Base-by-base conservation (phyloP, 1,140 invertebrate species). In the Metopolophium dirhodum region DNA sequence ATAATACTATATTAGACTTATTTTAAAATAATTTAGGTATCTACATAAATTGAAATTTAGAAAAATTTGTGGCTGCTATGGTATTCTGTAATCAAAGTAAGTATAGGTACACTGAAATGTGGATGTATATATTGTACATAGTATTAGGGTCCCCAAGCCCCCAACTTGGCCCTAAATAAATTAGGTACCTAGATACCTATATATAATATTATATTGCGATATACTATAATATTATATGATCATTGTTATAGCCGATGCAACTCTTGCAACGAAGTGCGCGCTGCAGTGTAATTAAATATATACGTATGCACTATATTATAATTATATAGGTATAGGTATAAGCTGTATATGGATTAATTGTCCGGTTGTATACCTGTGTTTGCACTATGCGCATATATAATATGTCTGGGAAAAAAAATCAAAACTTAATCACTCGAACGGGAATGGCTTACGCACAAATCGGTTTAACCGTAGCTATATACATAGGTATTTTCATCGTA, bases 371-470 rank as follows among this genome's bases (percentile, higher is more conserved):
- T n/a, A 68, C 61, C 14, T 68, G 61, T 68, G 61, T 68, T 68
- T n/a, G 61, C 61, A n/a, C 61, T 68, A n/a, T 11, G 11, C 61
- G 14, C 30, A n/a, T n/a, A 6, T 68, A 68, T n/a, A 30, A 30
- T 30, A 61, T 61, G 61, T 68, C 30, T n/a, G 61, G 61, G 11
- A 0, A 1, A n/a, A 30, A 68, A 68, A 68, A 68, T 68, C 61
- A 68, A 68, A 68, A 68, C 61, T 68, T n/a, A n/a, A 68, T 68
- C 61, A n/a, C 61, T 68, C 61, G 61, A 68, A 68, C 61, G 61
- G 30, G 4, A n/a, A 68, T 68, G 61, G 61, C 61, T 68, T 68
- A 68, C 61, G 61, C 30, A 7, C 61, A 68, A 68, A 68, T 68
- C 61, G 61, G 61, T 68, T 68, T 68, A 68, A 68, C 61, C 1